Base-by-base conservation (phyloP, 2,113 vertebrate species). In the Pampusana beccarii region DNA sequence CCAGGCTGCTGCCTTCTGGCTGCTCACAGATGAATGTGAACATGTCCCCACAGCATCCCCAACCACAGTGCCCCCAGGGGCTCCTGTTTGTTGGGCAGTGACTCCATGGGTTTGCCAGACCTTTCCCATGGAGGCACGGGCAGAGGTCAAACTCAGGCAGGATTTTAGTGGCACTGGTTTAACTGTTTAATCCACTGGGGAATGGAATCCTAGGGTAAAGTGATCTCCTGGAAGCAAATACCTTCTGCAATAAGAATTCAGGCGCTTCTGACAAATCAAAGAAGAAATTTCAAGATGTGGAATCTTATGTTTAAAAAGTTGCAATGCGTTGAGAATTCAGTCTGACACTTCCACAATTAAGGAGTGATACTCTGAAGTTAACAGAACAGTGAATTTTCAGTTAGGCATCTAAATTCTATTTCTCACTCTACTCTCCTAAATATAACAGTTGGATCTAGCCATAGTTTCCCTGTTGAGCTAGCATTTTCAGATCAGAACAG, bases 61-160 rank as follows among this genome's bases (percentile, higher is more conserved):
- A 38, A 6, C 9, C 24, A 57, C 28, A 77, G 12, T 3, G 5
- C 2, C 18, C 7, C 3, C 23, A 36, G 13, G 7, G 1, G 1
- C 18, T 62, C 34, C 56, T 51, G 2, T 24, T 23, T 69, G 15
- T 18, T 64, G 21, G 14, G 11, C n/a, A 60, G n/a, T 0, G 6
- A 11, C 6, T 5, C 29, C 12, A 9, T 26, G 8, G 4, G 4
- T 65, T 92, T 54, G 8, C 16, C 10, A 44, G 26, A 71, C 34
- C 13, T 31, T 84, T 75, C 21, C 18, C 21, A 36, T 0, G 0
- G 26, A 65, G 26, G 31, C 26, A 23, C 21, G 71, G 17, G 6
- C 7, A 46, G 38, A 61, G 31, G 5, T 53, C 42, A 58, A 11
- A 31, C 57, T 85, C 31, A 20, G 16, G 13, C 17, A 61, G 13